A percentile compares a stretch with the other conserved stretches of the same genome.
phyloP scores from a whole-genome alignment of 2,888 invertebrate genomes.

The Steromphala cineraria region DNA sequence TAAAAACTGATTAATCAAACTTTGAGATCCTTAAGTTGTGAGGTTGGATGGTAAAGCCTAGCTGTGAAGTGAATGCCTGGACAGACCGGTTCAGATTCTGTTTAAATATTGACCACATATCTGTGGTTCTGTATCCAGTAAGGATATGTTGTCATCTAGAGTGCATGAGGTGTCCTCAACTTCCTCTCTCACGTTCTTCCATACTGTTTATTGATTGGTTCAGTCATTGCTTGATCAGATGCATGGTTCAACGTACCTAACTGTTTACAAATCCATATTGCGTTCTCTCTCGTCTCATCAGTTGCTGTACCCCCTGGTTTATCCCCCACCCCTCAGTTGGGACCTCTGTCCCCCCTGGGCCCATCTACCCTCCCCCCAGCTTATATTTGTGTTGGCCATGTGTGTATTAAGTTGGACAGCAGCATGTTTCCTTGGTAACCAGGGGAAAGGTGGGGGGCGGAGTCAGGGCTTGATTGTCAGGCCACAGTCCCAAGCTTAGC shows the following conservation, averaged over 20 bases:
- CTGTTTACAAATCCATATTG: background rate
- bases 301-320: too few species aligned
- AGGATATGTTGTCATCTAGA: background rate
- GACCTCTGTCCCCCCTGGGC: background rate
- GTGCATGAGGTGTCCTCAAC: background rate
- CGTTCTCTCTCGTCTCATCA: background rate
- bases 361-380: background rate
- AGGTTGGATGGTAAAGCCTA: too few species aligned
- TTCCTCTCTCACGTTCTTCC: background rate
- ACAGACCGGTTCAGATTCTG: background rate
- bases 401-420: constrained; percentile 7
- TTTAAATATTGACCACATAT: constrained; percentile 1
- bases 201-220: background rate
- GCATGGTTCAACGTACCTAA: background rate
- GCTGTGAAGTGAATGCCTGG: background rate
- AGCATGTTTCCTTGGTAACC: constrained; percentile 17
- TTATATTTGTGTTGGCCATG: constrained; percentile 2
- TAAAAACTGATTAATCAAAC: too few species aligned
- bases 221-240: background rate
- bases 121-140: background rate
- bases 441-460: background rate
- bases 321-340: background rate
- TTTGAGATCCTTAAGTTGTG: too few species aligned
- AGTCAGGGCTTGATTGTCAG: background rate
- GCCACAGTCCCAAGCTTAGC: background rate